These are phyloP conservation scores for Gadus chalcogrammus DNA, from an alignment of 2,113 vertebrate species.

Conservation along the genomic window DNA sequence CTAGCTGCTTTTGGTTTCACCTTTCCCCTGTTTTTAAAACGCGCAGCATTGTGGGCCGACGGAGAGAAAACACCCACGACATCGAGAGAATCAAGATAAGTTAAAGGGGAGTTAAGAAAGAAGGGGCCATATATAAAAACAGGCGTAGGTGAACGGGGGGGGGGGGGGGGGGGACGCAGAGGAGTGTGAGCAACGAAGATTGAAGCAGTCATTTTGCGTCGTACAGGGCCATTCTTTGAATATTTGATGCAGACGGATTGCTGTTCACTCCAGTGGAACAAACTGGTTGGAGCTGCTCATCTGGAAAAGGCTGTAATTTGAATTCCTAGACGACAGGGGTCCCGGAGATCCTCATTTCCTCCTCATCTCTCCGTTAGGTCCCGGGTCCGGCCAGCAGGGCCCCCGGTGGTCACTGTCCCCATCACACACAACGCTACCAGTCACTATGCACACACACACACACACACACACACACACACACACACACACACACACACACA, in stretches of 20 bases:
- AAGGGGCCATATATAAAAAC: too few relatives aligned
- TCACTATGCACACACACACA: constrained; percentile 12
- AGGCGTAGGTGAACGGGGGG: not conserved
- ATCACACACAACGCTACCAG: constrained; percentile 14
- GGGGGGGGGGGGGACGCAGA: constrained; percentile 28
- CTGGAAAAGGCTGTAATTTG: constrained; percentile 76
- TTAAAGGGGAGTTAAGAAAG: too few relatives aligned
- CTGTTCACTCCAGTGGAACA: constrained; percentile 77
- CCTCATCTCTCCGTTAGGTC: constrained; percentile 39
- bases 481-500: constrained; percentile 9
- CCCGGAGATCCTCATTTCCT: constrained; percentile 68
- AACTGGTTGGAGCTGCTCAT: constrained; percentile 74
- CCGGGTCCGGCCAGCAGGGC: constrained; percentile 57
- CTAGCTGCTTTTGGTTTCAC: too few relatives aligned
- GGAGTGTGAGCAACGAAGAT: constrained; percentile 46
- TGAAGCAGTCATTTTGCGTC: constrained; percentile 54
- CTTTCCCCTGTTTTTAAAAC: too few relatives aligned
- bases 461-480: constrained; percentile 11
- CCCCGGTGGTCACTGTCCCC: constrained; percentile 22
- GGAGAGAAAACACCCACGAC: too few relatives aligned
- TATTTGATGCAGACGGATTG: constrained; percentile 78
- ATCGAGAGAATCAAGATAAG: too few relatives aligned
- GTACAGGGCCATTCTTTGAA: constrained; percentile 71
- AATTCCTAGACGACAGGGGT: constrained; percentile 57
- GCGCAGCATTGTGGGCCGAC: too few relatives aligned